phyloP scores from a whole-genome alignment of 2,888 invertebrate genomes.

The Serrognathus titanus region DNA sequence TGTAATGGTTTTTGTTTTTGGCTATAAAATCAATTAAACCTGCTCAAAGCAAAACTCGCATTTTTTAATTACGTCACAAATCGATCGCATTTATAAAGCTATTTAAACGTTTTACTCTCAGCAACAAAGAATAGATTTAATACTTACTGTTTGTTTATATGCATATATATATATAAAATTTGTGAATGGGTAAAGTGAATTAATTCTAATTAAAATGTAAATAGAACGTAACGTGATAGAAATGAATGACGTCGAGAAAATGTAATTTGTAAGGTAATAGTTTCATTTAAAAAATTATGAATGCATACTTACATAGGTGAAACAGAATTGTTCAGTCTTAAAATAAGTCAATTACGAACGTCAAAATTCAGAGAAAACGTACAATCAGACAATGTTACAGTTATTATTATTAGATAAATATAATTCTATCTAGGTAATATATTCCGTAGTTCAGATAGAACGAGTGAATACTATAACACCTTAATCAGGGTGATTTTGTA shows the following conservation, averaged over 20 bases:
- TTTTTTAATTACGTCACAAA: too few relatives aligned
- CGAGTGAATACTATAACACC: too few relatives aligned
- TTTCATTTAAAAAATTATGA: too few relatives aligned
- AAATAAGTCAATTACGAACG: slow-evolving; percentile 39
- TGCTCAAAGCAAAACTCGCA: too few relatives aligned
- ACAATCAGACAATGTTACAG: slow-evolving; percentile 28
- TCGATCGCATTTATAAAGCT: too few relatives aligned
- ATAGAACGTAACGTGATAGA: neutral
- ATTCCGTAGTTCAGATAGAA: neutral
- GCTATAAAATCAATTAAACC: too few relatives aligned
- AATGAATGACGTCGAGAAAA: neutral
- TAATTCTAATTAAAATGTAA: slow-evolving; percentile 34
- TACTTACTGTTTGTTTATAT: too few relatives aligned
- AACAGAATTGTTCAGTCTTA: slow-evolving; percentile 20
- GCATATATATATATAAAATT: too few relatives aligned
- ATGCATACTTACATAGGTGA: slow-evolving; percentile 7
- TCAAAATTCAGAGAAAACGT: slow-evolving; percentile 23
- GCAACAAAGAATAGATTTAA: too few relatives aligned
- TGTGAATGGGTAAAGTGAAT: slow-evolving; percentile 36
- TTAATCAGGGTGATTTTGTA: too few relatives aligned
- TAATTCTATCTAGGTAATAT: slow-evolving; percentile 6
- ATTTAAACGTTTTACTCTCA: too few relatives aligned
- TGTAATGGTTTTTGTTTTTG: too few relatives aligned
- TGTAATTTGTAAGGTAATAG: slow-evolving; percentile 1
- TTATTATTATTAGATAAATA: slow-evolving; percentile 1